Percentiles rank a stretch among this genome's conserved stretches.
These are phyloP conservation scores for Crocodylus rhombifer DNA, from an alignment of 2,797 vertebrate species.

Conservation along the genomic window DNA sequence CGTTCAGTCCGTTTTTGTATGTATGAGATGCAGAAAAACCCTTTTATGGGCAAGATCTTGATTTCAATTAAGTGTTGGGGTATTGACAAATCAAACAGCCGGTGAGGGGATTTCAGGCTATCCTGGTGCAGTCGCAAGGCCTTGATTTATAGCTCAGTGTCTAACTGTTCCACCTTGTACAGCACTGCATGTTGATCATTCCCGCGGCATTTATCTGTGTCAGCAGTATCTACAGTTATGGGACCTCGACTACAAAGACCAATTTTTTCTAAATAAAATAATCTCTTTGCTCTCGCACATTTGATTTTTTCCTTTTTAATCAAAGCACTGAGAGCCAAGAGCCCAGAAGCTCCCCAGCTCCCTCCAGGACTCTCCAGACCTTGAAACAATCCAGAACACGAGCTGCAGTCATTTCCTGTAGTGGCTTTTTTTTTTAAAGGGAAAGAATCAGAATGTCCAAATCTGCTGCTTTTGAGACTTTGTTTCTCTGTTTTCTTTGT, in stretches of 20 bases:
- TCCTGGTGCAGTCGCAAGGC: slow-evolving; percentile 47
- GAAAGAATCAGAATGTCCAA: slow-evolving; percentile 24
- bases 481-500: background rate
- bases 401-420: slow-evolving; percentile 21
- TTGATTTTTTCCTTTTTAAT: slow-evolving; percentile 46
- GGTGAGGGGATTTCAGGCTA: slow-evolving; percentile 40
- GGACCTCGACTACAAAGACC: slow-evolving; percentile 33
- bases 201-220: slow-evolving; percentile 56
- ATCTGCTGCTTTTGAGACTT: slow-evolving; percentile 39
- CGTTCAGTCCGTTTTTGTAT: fast-evolving
- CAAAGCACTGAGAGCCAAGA: slow-evolving; percentile 43
- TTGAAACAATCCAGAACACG: background rate
- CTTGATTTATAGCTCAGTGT: slow-evolving; percentile 66
- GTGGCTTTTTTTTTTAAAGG: background rate
- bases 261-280: slow-evolving; percentile 61
- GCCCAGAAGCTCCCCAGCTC: background rate
- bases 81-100: background rate
- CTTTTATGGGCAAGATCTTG: background rate
- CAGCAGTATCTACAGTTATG: slow-evolving; percentile 63
- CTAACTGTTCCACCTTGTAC: slow-evolving; percentile 48
- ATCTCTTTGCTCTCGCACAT: slow-evolving; percentile 40
- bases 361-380: background rate
- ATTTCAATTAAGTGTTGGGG: slow-evolving; percentile 35
- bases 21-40: background rate
- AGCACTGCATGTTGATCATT: slow-evolving; percentile 63